Percentiles rank a stretch among this genome's conserved stretches.
These are phyloP conservation scores for Cephus rjabovi DNA, from an alignment of 2,888 invertebrate species.

Conservation along the genomic window DNA sequence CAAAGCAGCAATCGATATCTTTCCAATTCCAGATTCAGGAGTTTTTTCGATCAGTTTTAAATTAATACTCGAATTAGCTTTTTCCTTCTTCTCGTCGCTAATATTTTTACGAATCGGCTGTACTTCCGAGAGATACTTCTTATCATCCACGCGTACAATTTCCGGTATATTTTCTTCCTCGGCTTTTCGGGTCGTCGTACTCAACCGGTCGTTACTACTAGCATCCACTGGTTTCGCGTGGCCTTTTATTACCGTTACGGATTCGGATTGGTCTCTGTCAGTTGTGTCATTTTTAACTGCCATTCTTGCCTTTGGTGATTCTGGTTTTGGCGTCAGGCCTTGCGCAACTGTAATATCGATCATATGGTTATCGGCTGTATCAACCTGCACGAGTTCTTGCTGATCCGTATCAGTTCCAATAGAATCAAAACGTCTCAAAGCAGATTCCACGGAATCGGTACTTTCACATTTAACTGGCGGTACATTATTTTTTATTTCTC, in stretches of 20 bases:
- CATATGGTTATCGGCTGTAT: conserved; percentile 9
- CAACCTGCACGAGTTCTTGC: neutral
- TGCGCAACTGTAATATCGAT: conserved; percentile 21
- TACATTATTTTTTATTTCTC: neutral
- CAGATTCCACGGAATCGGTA: conserved; percentile 53
- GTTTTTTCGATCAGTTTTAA: neutral
- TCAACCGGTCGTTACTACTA: neutral
- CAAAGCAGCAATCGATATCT: neutral
- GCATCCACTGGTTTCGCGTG: neutral
- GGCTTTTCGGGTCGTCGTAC: neutral
- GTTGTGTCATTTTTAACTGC: neutral
- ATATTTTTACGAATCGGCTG: neutral
- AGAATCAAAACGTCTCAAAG: conserved; percentile 47
- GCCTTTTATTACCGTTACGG: neutral
- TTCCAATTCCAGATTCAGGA: neutral
- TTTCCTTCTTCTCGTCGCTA: neutral
- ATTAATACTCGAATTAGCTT: neutral
- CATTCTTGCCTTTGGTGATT: neutral
- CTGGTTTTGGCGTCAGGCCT: conserved; percentile 16
- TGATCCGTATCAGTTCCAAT: conserved; percentile 36
- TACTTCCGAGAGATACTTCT: neutral
- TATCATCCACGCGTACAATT: neutral
- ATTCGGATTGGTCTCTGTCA: neutral
- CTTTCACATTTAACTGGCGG: conserved; percentile 19
- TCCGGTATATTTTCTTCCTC: neutral